A percentile compares a stretch with the other conserved stretches of the same genome.
phyloP scores from a whole-genome alignment of 2,888 invertebrate species.

The Drosophila rellima region DNA sequence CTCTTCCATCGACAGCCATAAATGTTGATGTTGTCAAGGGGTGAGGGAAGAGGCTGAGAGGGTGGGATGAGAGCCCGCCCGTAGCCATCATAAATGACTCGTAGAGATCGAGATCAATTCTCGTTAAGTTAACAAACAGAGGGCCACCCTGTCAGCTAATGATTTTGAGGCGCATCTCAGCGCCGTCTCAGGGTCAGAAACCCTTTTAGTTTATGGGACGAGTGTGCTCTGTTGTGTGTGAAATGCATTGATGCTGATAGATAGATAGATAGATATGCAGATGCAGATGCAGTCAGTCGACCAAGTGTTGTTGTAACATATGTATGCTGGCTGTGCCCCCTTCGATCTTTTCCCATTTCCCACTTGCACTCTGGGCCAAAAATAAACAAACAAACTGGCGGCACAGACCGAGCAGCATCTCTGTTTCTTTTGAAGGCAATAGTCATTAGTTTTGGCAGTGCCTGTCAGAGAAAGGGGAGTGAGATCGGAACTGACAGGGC shows the following conservation, averaged over 20 bases:
- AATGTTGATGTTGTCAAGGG: conserved; percentile 27
- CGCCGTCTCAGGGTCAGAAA: conserved; percentile 76
- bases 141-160: conserved; percentile 46
- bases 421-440: conserved; percentile 68
- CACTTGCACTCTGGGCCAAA: conserved; percentile 72
- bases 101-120: conserved; percentile 57
- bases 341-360: conserved; percentile 11
- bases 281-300: conserved; percentile 36
- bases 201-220: conserved; percentile 61
- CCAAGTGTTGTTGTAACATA: conserved; percentile 52
- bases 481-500: conserved; percentile 15
- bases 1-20: conserved; percentile 42
- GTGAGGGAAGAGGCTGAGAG: not conserved
- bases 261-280: not conserved
- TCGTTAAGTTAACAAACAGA: conserved; percentile 37
- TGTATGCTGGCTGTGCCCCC: conserved; percentile 32
- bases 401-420: conserved; percentile 55
- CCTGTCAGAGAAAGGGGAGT: conserved; percentile 21
- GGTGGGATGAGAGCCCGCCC: conserved; percentile 3
- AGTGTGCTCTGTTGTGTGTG: conserved; percentile 41
- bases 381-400: conserved; percentile 69
- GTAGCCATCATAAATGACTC: conserved; percentile 37
- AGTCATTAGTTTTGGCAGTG: conserved; percentile 75
- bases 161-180: conserved; percentile 19
- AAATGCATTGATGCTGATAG: conserved; percentile 70